phyloP scores from a whole-genome alignment of 1,140 invertebrate genomes.

The Calliphora vicina region DNA sequence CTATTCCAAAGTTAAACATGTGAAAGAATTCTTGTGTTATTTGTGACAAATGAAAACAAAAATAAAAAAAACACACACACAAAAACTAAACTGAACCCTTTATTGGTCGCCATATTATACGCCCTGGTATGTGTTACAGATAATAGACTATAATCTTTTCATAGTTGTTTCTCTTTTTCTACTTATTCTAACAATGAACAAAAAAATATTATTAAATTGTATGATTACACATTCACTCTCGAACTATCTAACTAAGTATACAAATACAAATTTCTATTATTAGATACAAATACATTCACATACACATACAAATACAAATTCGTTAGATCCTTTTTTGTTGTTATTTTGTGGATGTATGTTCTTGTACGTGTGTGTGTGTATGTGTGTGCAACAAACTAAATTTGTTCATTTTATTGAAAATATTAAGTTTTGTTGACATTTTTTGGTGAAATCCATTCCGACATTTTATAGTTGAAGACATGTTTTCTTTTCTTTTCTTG shows the following conservation, averaged over 20 bases:
- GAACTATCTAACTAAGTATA: no score
- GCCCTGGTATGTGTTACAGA: slow-evolving; percentile 8
- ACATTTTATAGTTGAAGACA: background rate
- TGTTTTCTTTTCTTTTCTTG: background rate
- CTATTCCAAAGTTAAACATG: slow-evolving; percentile 16
- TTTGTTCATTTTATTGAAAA: slow-evolving; percentile 28
- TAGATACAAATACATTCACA: background rate
- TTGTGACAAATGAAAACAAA: slow-evolving; percentile 3
- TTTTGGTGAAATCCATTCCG: slow-evolving; percentile 41
- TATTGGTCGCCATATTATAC: slow-evolving; percentile 19
- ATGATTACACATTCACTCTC: background rate
- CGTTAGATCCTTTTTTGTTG: background rate
- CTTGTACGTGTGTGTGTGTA: background rate
- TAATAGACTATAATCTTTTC: slow-evolving; percentile 21
- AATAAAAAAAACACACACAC: background rate
- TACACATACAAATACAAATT: background rate
- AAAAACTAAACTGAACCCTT: slow-evolving; percentile 7
- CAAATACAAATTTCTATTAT: background rate
- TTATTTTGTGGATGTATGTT: background rate
- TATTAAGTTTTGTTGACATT: slow-evolving; percentile 41
- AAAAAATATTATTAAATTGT: background rate
- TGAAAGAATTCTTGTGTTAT: slow-evolving; percentile 22
- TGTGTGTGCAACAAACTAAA: background rate
- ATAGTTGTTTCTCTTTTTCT: background rate
- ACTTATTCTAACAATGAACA: background rate